Conservation (phyloP, 2,113 vertebrate species). For the Gulo gulo region DNA sequence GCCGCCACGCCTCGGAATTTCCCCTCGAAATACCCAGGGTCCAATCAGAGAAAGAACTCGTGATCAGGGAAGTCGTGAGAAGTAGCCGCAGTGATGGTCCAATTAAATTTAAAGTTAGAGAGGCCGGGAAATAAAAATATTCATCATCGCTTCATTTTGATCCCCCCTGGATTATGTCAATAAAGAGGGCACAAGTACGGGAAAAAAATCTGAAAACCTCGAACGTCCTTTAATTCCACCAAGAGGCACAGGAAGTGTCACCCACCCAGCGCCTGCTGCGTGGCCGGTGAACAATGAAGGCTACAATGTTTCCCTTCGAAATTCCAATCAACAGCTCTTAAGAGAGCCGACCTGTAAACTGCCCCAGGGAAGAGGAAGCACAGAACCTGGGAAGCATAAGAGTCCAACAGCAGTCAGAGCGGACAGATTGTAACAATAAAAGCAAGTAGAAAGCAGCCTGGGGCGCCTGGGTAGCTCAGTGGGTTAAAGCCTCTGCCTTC, state of each 20-base stretch:
- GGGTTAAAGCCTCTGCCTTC: too few species aligned
- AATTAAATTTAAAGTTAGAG: background rate
- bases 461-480: too few species aligned
- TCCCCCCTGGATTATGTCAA: background rate
- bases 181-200: background rate
- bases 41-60: background rate
- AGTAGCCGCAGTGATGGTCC: rapidly evolving
- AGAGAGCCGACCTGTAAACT: background rate
- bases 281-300: background rate
- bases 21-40: background rate
- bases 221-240: background rate
- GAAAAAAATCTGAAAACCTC: background rate
- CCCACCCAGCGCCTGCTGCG: background rate
- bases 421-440: rapidly evolving
- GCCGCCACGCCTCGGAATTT: background rate
- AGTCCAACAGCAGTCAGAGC: background rate
- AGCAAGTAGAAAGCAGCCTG: background rate
- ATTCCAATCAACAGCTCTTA: background rate
- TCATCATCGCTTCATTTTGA: background rate
- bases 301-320: background rate
- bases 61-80: rapidly evolving
- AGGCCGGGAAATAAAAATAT: background rate
- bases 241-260: background rate
- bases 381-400: rapidly evolving
- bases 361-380: background rate